Conservation (phyloP, 2,113 vertebrate species). For the Anarhynchus alexandrinus region DNA sequence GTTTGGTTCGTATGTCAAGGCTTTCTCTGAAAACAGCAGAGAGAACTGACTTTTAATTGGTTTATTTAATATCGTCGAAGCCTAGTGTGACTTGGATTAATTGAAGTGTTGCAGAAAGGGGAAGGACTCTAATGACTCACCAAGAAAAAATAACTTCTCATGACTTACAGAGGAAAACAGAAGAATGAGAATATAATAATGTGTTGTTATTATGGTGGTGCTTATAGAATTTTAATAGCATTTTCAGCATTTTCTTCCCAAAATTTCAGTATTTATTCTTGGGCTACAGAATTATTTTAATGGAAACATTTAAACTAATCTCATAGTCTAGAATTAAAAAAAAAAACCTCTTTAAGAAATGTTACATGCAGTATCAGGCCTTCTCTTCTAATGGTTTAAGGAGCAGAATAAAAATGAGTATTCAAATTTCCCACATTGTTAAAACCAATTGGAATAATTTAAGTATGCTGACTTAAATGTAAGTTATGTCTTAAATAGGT, state of each 20-base stretch:
- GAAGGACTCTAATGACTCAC: background rate
- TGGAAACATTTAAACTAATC: background rate
- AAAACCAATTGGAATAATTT: background rate
- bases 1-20: background rate
- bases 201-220: background rate
- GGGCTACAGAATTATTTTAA: background rate
- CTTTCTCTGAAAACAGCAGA: background rate
- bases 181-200: background rate
- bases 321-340: background rate
- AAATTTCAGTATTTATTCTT: background rate
- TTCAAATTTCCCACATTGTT: background rate
- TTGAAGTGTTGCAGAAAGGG: background rate
- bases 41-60: background rate
- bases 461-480: background rate
- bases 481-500: background rate
- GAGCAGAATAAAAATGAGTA: background rate
- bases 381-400: background rate
- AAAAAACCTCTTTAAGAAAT: background rate
- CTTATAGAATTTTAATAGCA: background rate
- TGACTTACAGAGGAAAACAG: background rate
- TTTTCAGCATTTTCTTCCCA: background rate
- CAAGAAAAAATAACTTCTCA: background rate
- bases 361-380: background rate
- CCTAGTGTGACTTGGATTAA: background rate
- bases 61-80: background rate